Percentiles rank a stretch among this genome's conserved stretches.
phyloP scores from a whole-genome alignment of 1,140 invertebrate genomes.

The Gonioctena quinquepunctata region DNA sequence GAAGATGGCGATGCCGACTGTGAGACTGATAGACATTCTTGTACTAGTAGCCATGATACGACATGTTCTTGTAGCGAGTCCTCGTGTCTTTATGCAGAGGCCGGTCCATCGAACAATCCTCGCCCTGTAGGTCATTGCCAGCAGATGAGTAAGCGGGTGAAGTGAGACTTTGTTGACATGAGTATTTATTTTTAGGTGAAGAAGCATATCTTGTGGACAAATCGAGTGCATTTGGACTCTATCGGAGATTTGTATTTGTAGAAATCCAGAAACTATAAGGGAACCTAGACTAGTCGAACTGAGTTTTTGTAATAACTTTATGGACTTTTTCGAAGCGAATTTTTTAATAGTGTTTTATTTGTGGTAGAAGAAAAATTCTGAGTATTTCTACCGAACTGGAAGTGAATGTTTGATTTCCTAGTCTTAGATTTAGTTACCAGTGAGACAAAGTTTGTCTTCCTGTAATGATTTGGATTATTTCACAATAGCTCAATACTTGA shows the following conservation, averaged over 20 bases:
- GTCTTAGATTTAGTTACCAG: constrained; percentile 17
- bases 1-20: constrained; percentile 43
- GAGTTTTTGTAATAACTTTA: too few species aligned
- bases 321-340: too few species aligned
- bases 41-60: constrained; percentile 53
- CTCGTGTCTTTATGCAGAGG: constrained; percentile 54
- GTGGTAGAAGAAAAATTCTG: too few species aligned
- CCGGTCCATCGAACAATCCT: constrained; percentile 22
- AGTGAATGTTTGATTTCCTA: constrained; percentile 18
- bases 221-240: not conserved
- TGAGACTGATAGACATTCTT: constrained; percentile 47
- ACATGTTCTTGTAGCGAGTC: constrained; percentile 55
- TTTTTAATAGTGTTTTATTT: too few species aligned
- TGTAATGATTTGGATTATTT: not conserved
- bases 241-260: not conserved
- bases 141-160: constrained; percentile 10
- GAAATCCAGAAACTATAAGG: not conserved
- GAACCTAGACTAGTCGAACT: too few species aligned
- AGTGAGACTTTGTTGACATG: constrained; percentile 5
- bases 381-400: too few species aligned
- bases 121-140: not conserved
- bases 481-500: not conserved
- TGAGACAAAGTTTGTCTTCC: not conserved
- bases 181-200: constrained; percentile 11
- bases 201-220: constrained; percentile 4